A percentile compares a stretch with the other conserved stretches of the same genome.
Conservation (phyloP, 2,888 invertebrate genomes). For the Hipparchia semele region DNA sequence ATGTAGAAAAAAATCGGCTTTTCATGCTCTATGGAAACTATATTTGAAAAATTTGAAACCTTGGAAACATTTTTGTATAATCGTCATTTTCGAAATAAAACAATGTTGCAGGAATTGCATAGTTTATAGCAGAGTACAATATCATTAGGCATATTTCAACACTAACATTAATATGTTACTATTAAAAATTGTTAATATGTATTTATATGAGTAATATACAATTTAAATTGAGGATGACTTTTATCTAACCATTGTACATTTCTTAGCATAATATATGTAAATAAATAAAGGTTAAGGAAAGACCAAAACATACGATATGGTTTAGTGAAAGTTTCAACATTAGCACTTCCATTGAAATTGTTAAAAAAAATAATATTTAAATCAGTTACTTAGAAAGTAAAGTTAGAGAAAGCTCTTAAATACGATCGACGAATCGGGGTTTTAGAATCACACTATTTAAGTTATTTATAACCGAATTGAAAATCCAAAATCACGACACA, state of each 20-base stretch:
- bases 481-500: conserved; percentile 51
- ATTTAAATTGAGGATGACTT: not conserved
- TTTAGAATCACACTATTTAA: conserved; percentile 57
- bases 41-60: too few relatives aligned
- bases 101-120: too few relatives aligned
- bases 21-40: too few relatives aligned
- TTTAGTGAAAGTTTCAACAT: not conserved
- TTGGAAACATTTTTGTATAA: too few relatives aligned
- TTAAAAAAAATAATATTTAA: conserved; percentile 38
- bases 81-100: too few relatives aligned
- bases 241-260: not conserved
- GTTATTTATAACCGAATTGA: conserved; percentile 56
- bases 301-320: not conserved
- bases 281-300: not conserved
- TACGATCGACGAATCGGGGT: conserved; percentile 59
- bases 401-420: conserved; percentile 45
- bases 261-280: not conserved
- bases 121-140: too few relatives aligned
- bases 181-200: not conserved
- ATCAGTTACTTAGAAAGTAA: conserved; percentile 46
- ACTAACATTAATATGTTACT: not conserved
- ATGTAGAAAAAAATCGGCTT: too few relatives aligned
- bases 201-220: not conserved
- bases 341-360: conserved; percentile 11
- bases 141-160: not conserved